phyloP scores from a whole-genome alignment of 37 sponge, comb jelly and placozoan genomes.

The Ephydatia muelleri region DNA sequence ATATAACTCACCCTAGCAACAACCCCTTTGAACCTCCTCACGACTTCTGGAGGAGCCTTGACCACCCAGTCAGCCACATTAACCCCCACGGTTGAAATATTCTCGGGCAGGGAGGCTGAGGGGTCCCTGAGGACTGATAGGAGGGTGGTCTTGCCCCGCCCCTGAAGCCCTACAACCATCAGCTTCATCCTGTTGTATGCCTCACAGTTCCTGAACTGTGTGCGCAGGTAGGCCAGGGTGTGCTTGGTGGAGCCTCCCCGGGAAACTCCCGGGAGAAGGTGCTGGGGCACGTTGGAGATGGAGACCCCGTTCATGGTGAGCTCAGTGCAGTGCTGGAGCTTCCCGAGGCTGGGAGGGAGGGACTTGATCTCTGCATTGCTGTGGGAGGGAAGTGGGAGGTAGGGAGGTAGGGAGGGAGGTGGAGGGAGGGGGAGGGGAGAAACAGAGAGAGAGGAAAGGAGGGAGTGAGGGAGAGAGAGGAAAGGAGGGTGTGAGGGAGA shows the following conservation, averaged over 20 bases:
- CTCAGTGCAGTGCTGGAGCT: slow-evolving; percentile 78
- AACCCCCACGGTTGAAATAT: slow-evolving; percentile 97
- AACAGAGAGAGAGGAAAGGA: too few relatives aligned
- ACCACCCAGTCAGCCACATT: slow-evolving; percentile 76
- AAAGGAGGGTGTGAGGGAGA: too few relatives aligned
- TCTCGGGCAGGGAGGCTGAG: slow-evolving; percentile 53
- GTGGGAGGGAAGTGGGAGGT: too few relatives aligned
- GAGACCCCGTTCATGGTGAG: slow-evolving; percentile 63
- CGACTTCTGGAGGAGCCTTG: slow-evolving; percentile 6
- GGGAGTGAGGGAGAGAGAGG: too few relatives aligned
- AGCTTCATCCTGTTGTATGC: slow-evolving; percentile 93
- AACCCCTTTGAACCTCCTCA: neutral
- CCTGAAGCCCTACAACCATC: slow-evolving; percentile 92
- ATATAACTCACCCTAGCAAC: neutral
- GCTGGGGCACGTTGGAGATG: slow-evolving; percentile 68
- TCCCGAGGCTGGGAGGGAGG: slow-evolving; percentile 73
- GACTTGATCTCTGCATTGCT: slow-evolving; percentile 40
- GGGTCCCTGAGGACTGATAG: slow-evolving; percentile 78
- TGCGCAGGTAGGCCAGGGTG: slow-evolving; percentile 82
- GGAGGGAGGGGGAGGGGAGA: too few relatives aligned
- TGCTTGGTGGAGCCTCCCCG: slow-evolving; percentile 74
- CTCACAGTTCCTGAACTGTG: slow-evolving; percentile 76
- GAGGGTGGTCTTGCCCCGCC: slow-evolving; percentile 91
- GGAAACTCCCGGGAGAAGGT: slow-evolving; percentile 68
- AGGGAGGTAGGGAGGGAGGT: too few relatives aligned